Evolutionary conservation across 1,140 invertebrate genomes (phyloP), one percentile per base, ranked within the genome.

Genomic region (Pachypsylla venusta): DNA sequence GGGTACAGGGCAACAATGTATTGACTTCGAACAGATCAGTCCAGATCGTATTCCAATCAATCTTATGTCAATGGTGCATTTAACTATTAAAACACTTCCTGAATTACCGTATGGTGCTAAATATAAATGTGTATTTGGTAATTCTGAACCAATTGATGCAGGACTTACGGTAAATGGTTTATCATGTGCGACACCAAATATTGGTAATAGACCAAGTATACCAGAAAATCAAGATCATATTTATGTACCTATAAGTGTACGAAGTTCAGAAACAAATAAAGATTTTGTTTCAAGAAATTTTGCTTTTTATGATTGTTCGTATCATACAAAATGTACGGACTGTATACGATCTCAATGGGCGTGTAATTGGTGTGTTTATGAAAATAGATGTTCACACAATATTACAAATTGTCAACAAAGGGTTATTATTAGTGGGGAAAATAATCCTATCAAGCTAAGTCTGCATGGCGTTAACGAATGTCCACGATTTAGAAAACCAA

Each of bases 291-390:
- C 88, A 1, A 77, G 86, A 55, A 86, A 86, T 70, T 96, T 97
- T 73, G 89, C 89, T 13, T 96, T 90, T 70, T 98, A 90, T 71
- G 91, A 97, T 72, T 98, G 94, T 70, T 84, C 83, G 5, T 80
- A 83, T 59, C 93, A 97, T 70, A 81, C 76, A 12, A 89, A 86
- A 64, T 94, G 91, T 70, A 79, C 81, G 42, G 81, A 84, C 28
- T 95, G 91, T 71, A 87, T 93, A 2, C 81, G 81, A 65, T 88
- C 87, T 57, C 81, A 87, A 63, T 95, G 91, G 91, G 82, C 84
- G 1, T 95, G 91, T 67, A 93, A 89, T 67, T 95, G 94, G 94
- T 97, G 94, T 73, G 86, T 96, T 55, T 92, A 91, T 69, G 90
- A 94, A 65, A 96, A 96, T 71, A 84, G 82, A 67, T 98, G 93